Evolutionary conservation across 1,140 invertebrate genomes (phyloP).

Genomic region (Condylostylus longicornis): DNA sequence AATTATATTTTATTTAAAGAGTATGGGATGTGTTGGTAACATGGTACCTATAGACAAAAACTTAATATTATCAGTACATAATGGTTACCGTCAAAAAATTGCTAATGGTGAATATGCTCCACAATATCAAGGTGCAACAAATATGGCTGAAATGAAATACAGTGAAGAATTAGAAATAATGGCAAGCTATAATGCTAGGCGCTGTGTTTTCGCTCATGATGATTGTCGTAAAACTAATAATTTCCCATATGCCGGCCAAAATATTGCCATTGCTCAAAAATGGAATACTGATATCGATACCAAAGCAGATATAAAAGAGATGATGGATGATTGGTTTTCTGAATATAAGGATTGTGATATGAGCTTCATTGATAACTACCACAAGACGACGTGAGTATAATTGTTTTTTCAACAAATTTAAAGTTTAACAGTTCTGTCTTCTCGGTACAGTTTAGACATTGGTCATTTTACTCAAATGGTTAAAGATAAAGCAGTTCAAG

Average conservation of each 20-base stretch:
- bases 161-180: slow-evolving; percentile 20
- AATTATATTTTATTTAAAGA: too few species aligned
- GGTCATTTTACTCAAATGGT: slow-evolving; percentile 1
- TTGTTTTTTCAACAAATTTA: too few species aligned
- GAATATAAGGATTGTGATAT: too few species aligned
- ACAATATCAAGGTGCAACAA: slow-evolving; percentile 15
- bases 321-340: too few species aligned
- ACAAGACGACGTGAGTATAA: too few species aligned
- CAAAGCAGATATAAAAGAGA: too few species aligned
- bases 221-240: slow-evolving; percentile 20
- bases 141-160: slow-evolving; percentile 27
- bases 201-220: slow-evolving; percentile 21
- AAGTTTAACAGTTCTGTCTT: too few species aligned
- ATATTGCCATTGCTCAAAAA: too few species aligned
- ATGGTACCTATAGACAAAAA: slow-evolving; percentile 7
- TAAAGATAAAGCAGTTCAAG: not conserved
- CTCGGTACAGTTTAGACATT: too few species aligned
- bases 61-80: slow-evolving; percentile 12
- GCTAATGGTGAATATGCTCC: slow-evolving; percentile 15
- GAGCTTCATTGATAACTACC: too few species aligned
- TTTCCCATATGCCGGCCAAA: slow-evolving; percentile 23
- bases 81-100: slow-evolving; percentile 17
- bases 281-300: too few species aligned
- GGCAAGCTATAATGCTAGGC: slow-evolving; percentile 19
- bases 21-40: too few species aligned